These are phyloP conservation scores for Sinohyriopsis cumingii DNA, from an alignment of 2,888 invertebrate species.

Conservation along the genomic window DNA sequence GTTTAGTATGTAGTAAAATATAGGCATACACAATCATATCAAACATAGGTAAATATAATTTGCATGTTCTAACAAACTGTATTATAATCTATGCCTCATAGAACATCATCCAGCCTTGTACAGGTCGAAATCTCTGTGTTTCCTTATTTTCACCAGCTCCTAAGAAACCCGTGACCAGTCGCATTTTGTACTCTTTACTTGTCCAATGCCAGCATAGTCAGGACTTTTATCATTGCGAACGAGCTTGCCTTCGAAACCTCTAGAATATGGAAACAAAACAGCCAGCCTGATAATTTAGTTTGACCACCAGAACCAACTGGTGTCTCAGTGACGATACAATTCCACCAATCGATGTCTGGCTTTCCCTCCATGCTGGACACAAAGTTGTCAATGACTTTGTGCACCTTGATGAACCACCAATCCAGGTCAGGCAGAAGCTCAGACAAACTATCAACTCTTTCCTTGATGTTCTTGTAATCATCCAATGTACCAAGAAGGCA, in stretches of 20 bases:
- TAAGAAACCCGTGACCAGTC: background rate
- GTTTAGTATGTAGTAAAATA: no score
- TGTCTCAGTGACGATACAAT: background rate
- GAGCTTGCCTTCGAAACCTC: background rate
- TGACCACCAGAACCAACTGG: background rate
- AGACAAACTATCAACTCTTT: no score
- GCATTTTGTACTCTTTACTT: background rate
- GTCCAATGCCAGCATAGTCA: background rate
- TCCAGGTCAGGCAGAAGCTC: background rate
- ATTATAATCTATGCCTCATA: background rate
- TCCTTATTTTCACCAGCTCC: background rate
- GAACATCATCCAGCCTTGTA: constrained; percentile 2
- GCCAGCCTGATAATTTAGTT: background rate
- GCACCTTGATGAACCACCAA: background rate
- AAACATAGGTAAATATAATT: no score
- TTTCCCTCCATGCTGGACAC: background rate
- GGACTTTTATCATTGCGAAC: background rate
- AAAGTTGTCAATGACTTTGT: background rate
- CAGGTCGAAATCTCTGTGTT: background rate
- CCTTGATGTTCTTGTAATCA: no score
- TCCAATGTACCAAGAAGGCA: background rate
- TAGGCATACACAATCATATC: no score
- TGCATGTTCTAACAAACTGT: no score
- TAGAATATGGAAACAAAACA: background rate
- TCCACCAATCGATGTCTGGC: background rate